These are phyloP conservation scores for Discoglossus pictus DNA, from an alignment of 2,797 vertebrate species.

Conservation along the genomic window DNA sequence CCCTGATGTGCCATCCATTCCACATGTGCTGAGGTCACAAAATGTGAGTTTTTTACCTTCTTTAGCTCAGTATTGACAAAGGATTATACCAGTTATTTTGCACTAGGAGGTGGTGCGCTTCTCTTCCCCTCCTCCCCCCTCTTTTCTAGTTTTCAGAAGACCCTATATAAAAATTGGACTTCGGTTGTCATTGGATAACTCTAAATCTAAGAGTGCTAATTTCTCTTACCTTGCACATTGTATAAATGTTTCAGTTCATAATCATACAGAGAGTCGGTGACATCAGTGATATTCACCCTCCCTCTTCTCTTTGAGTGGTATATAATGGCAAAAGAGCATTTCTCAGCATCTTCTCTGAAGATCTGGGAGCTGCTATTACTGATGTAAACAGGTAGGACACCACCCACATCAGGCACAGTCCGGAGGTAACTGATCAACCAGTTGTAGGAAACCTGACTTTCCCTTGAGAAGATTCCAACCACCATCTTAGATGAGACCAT, in stretches of 20 bases:
- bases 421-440: background rate
- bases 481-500: background rate
- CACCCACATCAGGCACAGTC: background rate
- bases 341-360: background rate
- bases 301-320: slow-evolving; percentile 27
- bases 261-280: slow-evolving; percentile 24
- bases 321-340: slow-evolving; percentile 19
- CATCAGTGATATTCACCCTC: slow-evolving; percentile 21
- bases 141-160: too few relatives aligned
- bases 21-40: too few relatives aligned
- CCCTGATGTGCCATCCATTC: too few relatives aligned
- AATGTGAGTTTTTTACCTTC: too few relatives aligned
- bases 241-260: slow-evolving; percentile 1
- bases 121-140: too few relatives aligned
- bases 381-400: slow-evolving; percentile 5
- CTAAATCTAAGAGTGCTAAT: too few relatives aligned
- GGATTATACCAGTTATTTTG: too few relatives aligned
- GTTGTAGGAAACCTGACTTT: background rate
- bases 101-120: too few relatives aligned
- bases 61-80: too few relatives aligned
- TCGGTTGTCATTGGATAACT: too few relatives aligned
- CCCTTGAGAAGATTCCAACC: slow-evolving; percentile 21
- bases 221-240: background rate
- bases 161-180: too few relatives aligned
- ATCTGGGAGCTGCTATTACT: background rate